Conservation (phyloP, 2,797 vertebrate species). For the Scarus forsteni region DNA sequence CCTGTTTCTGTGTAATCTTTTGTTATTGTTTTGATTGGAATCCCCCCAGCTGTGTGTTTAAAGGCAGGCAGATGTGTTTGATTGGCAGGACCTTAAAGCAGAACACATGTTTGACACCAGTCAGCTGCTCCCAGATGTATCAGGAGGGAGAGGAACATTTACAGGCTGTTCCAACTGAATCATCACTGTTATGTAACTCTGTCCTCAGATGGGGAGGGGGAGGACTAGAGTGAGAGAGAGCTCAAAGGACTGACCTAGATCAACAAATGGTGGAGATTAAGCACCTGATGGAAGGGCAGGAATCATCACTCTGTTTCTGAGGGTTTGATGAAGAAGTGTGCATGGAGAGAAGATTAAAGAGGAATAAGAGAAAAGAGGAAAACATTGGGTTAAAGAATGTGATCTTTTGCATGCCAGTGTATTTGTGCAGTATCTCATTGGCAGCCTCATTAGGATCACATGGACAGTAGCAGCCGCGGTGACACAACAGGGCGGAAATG, state of each 20-base stretch:
- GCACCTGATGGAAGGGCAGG: slow-evolving; percentile 57
- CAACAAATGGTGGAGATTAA: slow-evolving; percentile 59
- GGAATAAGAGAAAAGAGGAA: background rate
- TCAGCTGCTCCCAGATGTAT: slow-evolving; percentile 67
- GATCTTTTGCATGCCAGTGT: slow-evolving; percentile 9
- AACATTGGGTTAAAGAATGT: slow-evolving; percentile 10
- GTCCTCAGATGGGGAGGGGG: slow-evolving; percentile 59
- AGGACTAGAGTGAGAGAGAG: slow-evolving; percentile 31
- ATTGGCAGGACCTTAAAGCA: slow-evolving; percentile 34
- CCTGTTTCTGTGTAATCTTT: too few relatives aligned
- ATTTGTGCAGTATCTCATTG: slow-evolving; percentile 18
- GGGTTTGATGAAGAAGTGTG: background rate
- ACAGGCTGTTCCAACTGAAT: slow-evolving; percentile 70
- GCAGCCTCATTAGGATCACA: slow-evolving; percentile 61
- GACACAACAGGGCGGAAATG: slow-evolving; percentile 80
- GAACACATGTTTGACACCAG: slow-evolving; percentile 52
- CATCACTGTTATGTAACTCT: slow-evolving; percentile 74
- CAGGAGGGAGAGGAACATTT: slow-evolving; percentile 51
- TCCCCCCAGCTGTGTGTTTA: slow-evolving; percentile 10
- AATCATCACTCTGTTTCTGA: slow-evolving; percentile 20
- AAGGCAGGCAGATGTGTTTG: slow-evolving; percentile 8
- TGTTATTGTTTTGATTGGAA: too few relatives aligned
- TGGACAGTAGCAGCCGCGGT: slow-evolving; percentile 61
- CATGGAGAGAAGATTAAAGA: background rate
- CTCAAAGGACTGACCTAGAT: slow-evolving; percentile 76